Base-by-base conservation (phyloP, 2,888 invertebrate genomes). In the Ryuthela nishihirai region DNA sequence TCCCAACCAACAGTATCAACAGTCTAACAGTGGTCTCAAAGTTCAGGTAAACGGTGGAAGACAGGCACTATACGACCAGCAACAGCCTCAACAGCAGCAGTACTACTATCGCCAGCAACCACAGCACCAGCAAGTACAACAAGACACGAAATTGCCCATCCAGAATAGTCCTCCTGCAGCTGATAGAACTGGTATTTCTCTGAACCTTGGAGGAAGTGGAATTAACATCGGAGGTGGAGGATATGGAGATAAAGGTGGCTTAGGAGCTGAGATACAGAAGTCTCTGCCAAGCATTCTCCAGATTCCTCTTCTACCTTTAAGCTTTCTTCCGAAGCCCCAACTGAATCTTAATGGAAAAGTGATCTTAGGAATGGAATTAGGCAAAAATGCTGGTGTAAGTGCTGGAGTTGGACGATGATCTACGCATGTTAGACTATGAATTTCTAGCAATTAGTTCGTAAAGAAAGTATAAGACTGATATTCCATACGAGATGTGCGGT, bases 351-450 rank as follows among this genome's bases (percentile, higher is more conserved):
- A 52, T 23, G 52, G 56, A 10, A 45, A 52, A 12, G n/a, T 58
- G 26, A 52, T 58, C 36, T 52, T 58, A 25, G 56, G 56, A 17
- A 52, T 52, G 12, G 56, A 58, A 39, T 23, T 46, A 17, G 56
- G 56, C 1, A 58, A 58, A 38, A 42, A 39, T 4, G 52, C 42
- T 6, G 49, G 40, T 4, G 4, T 48, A 10, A 39, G 40, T 12
- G 9, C 48, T 32, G 48, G 48, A 9, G 18, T 38, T 24, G 48
- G 48, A 6, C 48, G 48, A 34, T 54, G 15, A 54, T n/a, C n/a
- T n/a, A n/a, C n/a, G n/a, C n/a, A n/a, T n/a, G n/a, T n/a, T n/a
- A n/a, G n/a, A n/a, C n/a, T n/a, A n/a, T n/a, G n/a, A n/a, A n/a
- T n/a, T n/a, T n/a, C n/a, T n/a, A n/a, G n/a, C n/a, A n/a, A n/a